Evolutionary conservation across 1,140 invertebrate genomes (phyloP).

Genomic region (Ctenoplectra terminalis): DNA sequence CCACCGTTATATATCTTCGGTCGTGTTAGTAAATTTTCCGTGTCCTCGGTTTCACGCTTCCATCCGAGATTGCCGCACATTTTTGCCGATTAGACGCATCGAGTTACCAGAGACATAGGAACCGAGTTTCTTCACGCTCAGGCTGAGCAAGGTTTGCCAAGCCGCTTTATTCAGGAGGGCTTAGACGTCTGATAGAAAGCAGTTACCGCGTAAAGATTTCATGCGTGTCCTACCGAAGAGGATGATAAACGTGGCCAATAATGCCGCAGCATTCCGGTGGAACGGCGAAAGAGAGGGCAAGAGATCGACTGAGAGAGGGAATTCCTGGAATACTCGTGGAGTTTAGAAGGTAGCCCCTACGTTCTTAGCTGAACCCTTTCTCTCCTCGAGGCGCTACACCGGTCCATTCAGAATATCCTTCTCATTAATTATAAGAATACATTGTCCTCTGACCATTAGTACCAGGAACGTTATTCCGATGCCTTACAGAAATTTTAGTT

Average conservation of each 20-base stretch:
- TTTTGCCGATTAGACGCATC: neutral
- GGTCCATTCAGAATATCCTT: conserved; percentile 77
- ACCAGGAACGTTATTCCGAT: conserved; percentile 60
- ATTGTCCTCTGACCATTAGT: conserved; percentile 72
- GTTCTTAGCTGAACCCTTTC: conserved; percentile 79
- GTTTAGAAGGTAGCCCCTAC: conserved; percentile 73
- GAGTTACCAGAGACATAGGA: conserved; percentile 5
- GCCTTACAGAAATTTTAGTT: neutral
- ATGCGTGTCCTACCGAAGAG: conserved; percentile 49
- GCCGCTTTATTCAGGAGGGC: neutral
- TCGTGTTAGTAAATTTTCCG: conserved; percentile 13
- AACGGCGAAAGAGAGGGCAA: neutral
- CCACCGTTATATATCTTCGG: neutral
- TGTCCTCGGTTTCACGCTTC: neutral
- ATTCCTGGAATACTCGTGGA: conserved; percentile 74
- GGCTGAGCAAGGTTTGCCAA: neutral
- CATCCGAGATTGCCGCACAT: neutral
- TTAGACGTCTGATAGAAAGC: conserved; percentile 2
- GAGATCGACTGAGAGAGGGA: conserved; percentile 62
- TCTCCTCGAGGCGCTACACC: conserved; percentile 75
- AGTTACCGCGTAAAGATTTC: conserved; percentile 61
- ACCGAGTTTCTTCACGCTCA: neutral
- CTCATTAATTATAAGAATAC: conserved; percentile 82
- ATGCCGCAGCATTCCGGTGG: conserved; percentile 68
- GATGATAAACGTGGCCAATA: conserved; percentile 78